Evolutionary conservation across 2,113 vertebrate species (phyloP), one percentile per base, ranked within the genome.

Genomic region (Elaphurus davidianus): DNA sequence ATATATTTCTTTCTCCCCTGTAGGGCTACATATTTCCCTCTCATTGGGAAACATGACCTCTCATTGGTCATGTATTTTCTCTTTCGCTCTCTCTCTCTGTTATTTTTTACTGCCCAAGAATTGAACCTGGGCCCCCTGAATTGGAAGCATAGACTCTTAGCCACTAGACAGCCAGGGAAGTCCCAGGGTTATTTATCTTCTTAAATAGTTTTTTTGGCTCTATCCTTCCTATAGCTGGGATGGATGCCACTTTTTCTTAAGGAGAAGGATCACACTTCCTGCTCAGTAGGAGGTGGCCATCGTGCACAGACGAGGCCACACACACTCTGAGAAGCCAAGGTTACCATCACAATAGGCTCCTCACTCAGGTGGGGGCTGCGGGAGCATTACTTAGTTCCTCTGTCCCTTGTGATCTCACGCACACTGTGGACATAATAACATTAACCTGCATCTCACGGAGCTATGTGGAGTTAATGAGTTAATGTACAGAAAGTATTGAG

Each of bases 281-380:
- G 64, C 21, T 36, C 3, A 1, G 0, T 15, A 30, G 40, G 23
- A 0, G 1, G 36, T 6, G 23, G 12, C 16, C 0, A 0, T 21
- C 19, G 5, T 4, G 11, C 25, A 11, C 13, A 2, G 43, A 50
- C 0, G 0, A 54, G 28, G 27, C 15, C 0, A 2, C 33, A 13
- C 8, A 11, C 8, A 7, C 7, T 4, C 21, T 8, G 12, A 54
- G 82, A 81, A 59, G 52, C 25, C 28, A 1, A 6, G 14, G n/a
- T 30, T 19, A 2, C 7, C 0, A 0, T 28, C 71, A 13, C 1
- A 60, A 28, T 30, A 8, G 3, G 12, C 21, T 54, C 2, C 12
- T 8, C 19, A 1, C 6, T n/a, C 23, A 28, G 28, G 50, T 13
- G 11, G 3, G 17, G 7, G 4, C 19, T 7, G 5, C 0, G 1